Conservation (phyloP, 2,888 invertebrate species). For the Gibbula magus region DNA sequence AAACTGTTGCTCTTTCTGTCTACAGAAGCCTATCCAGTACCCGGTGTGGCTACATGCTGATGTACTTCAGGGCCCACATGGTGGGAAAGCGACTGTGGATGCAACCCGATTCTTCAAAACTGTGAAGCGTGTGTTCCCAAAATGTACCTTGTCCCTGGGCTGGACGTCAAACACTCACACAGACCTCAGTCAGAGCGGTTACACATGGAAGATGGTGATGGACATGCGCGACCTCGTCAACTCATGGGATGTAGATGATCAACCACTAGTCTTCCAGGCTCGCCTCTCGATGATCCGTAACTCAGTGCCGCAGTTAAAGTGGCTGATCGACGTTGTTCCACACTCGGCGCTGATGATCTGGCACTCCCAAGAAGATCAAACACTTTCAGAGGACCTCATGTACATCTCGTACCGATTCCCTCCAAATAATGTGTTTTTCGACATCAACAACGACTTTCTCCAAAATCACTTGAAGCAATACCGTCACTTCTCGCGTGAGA, state of each 20-base stretch:
- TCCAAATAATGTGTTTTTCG: constrained; percentile 60
- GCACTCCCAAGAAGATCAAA: constrained; percentile 49
- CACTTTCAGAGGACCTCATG: constrained; percentile 56
- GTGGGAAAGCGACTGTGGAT: constrained; percentile 56
- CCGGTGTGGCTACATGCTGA: constrained; percentile 72
- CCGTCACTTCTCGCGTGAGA: constrained; percentile 54
- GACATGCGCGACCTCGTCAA: constrained; percentile 69
- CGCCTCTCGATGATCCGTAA: constrained; percentile 62
- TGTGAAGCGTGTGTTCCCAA: constrained; percentile 62
- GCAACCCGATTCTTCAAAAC: constrained; percentile 60
- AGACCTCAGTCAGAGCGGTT: constrained; percentile 62
- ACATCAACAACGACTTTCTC: constrained; percentile 55
- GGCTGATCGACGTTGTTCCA: constrained; percentile 66
- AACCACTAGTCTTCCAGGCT: constrained; percentile 64
- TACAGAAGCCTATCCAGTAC: constrained; percentile 54
- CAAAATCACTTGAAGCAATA: constrained; percentile 49
- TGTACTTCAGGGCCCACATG: constrained; percentile 65
- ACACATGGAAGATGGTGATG: constrained; percentile 69
- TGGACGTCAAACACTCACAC: constrained; percentile 71
- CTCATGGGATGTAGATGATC: constrained; percentile 54
- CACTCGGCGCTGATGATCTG: constrained; percentile 60
- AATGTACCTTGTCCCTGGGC: constrained; percentile 70
- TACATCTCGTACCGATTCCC: constrained; percentile 64
- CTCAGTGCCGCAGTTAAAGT: constrained; percentile 69
- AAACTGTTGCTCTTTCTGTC: constrained; percentile 16